Conservation (phyloP, 1,140 invertebrate genomes). For the Lucilia sericata region DNA sequence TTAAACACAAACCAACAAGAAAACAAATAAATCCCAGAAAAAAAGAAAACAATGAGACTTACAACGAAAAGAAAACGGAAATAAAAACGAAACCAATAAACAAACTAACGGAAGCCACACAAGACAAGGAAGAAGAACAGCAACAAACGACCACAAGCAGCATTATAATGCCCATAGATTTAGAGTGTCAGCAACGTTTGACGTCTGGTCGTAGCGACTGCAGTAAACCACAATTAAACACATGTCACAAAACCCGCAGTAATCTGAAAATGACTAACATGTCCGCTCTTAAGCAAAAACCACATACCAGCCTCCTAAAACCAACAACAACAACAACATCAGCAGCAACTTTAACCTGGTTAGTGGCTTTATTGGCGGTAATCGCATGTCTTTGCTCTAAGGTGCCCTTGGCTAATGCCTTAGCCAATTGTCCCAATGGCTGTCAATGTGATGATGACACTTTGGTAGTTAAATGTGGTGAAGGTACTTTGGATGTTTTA, state of each 20-base stretch:
- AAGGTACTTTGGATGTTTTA: conserved; percentile 86
- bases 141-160: conserved; percentile 35
- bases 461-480: conserved; percentile 86
- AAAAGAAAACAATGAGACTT: conserved; percentile 20
- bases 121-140: conserved; percentile 12
- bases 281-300: conserved; percentile 36
- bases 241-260: conserved; percentile 6
- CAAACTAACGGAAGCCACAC: background rate
- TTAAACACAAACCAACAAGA: background rate
- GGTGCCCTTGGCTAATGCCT: conserved; percentile 42
- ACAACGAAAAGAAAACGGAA: conserved; percentile 43
- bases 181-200: conserved; percentile 32
- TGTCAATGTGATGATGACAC: conserved; percentile 91
- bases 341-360: conserved; percentile 44
- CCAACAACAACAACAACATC: background rate
- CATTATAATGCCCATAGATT: conserved; percentile 11
- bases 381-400: background rate
- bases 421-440: conserved; percentile 79
- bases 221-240: background rate
- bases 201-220: background rate
- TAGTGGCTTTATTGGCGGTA: background rate
- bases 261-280: conserved; percentile 41
- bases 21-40: background rate
- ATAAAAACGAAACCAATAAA: background rate
- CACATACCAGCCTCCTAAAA: background rate